Evolutionary conservation across 2,888 invertebrate species (phyloP).

Genomic region (Acanthosepion lycidas): DNA sequence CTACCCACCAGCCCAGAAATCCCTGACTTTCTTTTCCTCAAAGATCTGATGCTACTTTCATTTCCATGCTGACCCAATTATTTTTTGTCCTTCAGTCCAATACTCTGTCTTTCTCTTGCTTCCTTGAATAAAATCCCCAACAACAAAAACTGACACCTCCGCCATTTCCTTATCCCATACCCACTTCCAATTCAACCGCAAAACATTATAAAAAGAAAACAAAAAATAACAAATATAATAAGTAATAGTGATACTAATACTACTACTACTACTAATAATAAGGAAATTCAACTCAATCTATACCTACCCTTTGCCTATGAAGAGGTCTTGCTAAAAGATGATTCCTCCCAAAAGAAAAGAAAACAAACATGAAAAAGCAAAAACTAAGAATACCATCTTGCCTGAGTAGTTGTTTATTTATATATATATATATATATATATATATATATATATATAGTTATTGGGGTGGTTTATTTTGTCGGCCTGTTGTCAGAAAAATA

Average conservation of each 20-base stretch:
- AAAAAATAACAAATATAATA: too few relatives aligned
- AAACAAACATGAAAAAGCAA: not conserved
- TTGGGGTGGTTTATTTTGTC: not conserved
- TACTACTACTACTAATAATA: too few relatives aligned
- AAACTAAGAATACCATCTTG: not conserved
- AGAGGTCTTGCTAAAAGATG: not conserved
- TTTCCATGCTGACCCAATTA: not conserved
- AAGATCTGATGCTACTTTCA: not conserved
- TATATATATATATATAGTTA: not conserved
- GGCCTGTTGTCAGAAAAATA: not conserved
- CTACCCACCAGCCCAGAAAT: not conserved
- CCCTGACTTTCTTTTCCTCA: not conserved
- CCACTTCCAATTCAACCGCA: not conserved
- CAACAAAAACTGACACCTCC: not conserved
- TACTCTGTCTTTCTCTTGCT: not conserved
- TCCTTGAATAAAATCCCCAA: not conserved
- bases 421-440: conserved; percentile 16
- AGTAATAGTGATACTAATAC: not conserved
- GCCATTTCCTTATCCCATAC: not conserved
- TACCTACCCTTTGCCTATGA: not conserved
- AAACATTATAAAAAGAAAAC: not conserved
- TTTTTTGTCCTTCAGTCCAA: not conserved
- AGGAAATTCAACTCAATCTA: not conserved
- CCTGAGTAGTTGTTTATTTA: not conserved
- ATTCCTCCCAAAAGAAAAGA: not conserved